Conservation (phyloP, 2,888 invertebrate genomes). For the Apamea sordens region DNA sequence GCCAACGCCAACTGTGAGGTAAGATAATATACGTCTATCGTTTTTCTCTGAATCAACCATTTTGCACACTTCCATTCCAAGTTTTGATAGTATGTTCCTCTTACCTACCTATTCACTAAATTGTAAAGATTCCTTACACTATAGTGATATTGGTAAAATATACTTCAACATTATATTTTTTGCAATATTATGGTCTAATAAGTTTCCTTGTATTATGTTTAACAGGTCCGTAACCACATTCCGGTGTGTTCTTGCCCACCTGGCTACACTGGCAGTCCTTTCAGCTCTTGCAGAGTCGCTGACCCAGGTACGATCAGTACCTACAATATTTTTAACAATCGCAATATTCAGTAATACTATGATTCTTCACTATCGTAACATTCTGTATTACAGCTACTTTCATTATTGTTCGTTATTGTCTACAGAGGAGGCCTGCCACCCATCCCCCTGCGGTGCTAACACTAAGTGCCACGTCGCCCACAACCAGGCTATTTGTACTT, state of each 20-base stretch:
- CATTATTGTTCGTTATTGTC: slow-evolving; percentile 36
- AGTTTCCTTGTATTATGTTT: slow-evolving; percentile 9
- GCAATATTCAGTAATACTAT: background rate
- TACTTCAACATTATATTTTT: background rate
- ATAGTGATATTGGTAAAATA: background rate
- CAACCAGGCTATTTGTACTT: slow-evolving; percentile 94
- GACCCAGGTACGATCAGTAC: slow-evolving; percentile 92
- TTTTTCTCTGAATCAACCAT: background rate
- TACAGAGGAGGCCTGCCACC: slow-evolving; percentile 95
- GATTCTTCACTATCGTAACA: background rate
- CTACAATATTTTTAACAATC: background rate
- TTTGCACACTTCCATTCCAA: background rate
- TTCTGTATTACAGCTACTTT: background rate
- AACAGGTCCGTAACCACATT: slow-evolving; percentile 92
- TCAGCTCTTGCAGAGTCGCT: slow-evolving; percentile 92
- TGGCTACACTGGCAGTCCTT: slow-evolving; percentile 95
- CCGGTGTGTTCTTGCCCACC: slow-evolving; percentile 94
- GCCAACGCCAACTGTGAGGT: slow-evolving; percentile 94
- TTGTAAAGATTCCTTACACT: background rate
- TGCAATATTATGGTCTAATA: background rate
- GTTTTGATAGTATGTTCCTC: background rate
- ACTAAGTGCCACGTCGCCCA: slow-evolving; percentile 95
- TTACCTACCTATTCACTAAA: background rate
- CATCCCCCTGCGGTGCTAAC: slow-evolving; percentile 95
- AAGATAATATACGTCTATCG: background rate